These are phyloP conservation scores for Buathra laborator DNA, from an alignment of 2,888 invertebrate genomes.

Conservation along the genomic window DNA sequence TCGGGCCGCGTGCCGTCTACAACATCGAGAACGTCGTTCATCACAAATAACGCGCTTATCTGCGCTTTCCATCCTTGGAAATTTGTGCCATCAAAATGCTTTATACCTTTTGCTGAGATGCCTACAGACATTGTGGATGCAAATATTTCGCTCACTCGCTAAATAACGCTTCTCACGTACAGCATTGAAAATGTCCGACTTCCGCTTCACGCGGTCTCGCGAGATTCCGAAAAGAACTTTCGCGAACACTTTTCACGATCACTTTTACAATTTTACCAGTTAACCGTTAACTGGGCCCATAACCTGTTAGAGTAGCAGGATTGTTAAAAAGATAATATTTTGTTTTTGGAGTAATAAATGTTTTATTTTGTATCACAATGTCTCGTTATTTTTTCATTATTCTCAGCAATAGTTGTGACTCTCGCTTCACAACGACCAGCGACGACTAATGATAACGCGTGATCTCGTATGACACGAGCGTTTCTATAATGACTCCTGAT, in stretches of 20 bases:
- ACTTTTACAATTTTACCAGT: no score
- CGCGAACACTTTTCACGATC: background rate
- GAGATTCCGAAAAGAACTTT: conserved; percentile 5
- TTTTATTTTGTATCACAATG: background rate
- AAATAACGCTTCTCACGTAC: background rate
- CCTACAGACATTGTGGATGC: conserved; percentile 39
- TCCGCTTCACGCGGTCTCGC: conserved; percentile 1
- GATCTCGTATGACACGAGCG: no score
- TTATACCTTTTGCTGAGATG: conserved; percentile 9
- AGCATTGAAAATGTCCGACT: background rate
- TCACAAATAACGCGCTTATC: conserved; percentile 29
- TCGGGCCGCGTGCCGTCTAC: conserved; percentile 29
- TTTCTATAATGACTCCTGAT: no score
- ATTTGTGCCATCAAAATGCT: conserved; percentile 20
- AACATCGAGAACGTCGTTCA: conserved; percentile 32
- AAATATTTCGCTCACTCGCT: background rate
- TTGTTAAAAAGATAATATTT: background rate
- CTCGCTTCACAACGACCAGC: background rate
- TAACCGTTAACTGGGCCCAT: conserved; percentile 42
- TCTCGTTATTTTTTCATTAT: background rate
- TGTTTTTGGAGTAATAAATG: fast-evolving
- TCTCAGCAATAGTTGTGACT: background rate
- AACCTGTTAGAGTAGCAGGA: conserved; percentile 37
- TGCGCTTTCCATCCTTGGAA: conserved; percentile 42
- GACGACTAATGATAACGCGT: no score